A percentile compares a stretch with the other conserved stretches of the same genome.
Conservation (phyloP, 2,888 invertebrate species). For the Agriopis leucophaearia region DNA sequence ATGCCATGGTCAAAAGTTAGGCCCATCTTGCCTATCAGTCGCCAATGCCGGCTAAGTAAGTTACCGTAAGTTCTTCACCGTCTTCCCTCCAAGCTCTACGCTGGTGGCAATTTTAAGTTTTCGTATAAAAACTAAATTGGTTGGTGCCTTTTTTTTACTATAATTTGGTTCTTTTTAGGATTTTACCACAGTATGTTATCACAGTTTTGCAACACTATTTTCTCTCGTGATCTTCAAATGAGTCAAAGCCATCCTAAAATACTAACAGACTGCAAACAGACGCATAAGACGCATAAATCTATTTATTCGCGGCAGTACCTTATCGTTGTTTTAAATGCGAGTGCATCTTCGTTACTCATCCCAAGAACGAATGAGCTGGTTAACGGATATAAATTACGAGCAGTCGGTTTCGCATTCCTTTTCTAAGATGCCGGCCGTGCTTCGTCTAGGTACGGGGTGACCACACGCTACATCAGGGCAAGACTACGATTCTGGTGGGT, state of each 20-base stretch:
- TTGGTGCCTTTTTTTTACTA: no score
- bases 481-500: not conserved
- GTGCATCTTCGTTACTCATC: constrained; percentile 42
- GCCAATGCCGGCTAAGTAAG: no score
- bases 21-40: no score
- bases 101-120: no score
- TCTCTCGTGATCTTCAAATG: constrained; percentile 13
- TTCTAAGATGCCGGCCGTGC: constrained; percentile 29
- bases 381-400: constrained; percentile 40
- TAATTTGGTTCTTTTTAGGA: no score
- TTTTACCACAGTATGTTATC: not conserved
- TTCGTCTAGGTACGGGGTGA: constrained; percentile 21
- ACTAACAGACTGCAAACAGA: constrained; percentile 26
- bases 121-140: no score
- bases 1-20: no score
- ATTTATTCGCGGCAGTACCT: constrained; percentile 17
- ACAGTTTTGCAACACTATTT: not conserved
- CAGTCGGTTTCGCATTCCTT: constrained; percentile 36
- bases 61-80: no score
- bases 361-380: constrained; percentile 34
- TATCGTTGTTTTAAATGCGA: constrained; percentile 38
- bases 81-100: no score
- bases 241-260: constrained; percentile 31
- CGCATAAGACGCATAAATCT: constrained; percentile 11
- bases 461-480: not conserved